Evolutionary conservation across 2,888 invertebrate genomes (phyloP).

Genomic region (Tetrapedia diversipes): DNA sequence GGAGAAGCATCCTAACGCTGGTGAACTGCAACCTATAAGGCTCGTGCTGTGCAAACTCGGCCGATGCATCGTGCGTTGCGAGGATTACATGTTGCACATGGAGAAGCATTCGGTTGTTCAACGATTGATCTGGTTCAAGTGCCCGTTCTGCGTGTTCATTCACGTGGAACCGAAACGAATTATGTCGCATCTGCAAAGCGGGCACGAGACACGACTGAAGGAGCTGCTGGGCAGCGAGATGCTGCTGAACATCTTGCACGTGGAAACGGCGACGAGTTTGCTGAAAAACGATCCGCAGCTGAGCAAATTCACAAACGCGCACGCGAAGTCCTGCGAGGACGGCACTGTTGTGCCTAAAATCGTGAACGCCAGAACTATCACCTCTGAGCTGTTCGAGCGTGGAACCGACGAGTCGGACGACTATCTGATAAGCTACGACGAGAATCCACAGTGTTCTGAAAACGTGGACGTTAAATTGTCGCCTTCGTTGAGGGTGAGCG

Average conservation of each 20-base stretch:
- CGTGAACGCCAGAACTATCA: conserved; percentile 73
- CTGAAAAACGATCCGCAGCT: background rate
- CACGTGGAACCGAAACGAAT: conserved; percentile 55
- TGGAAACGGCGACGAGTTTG: background rate
- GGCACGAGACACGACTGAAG: conserved; percentile 63
- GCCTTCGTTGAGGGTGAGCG: background rate
- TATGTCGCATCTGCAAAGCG: conserved; percentile 66
- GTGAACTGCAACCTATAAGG: conserved; percentile 47
- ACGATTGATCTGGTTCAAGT: conserved; percentile 70
- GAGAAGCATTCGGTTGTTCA: conserved; percentile 68
- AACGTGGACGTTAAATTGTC: background rate
- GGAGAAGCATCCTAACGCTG: conserved; percentile 58
- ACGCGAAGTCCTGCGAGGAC: conserved; percentile 13
- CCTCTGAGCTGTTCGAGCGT: conserved; percentile 72
- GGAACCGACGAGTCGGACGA: conserved; percentile 51
- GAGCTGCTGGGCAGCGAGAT: conserved; percentile 63
- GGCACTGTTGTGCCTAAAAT: conserved; percentile 70
- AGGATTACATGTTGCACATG: conserved; percentile 71
- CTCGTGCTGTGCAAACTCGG: conserved; percentile 67
- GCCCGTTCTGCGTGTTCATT: conserved; percentile 71
- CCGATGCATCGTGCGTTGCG: conserved; percentile 68
- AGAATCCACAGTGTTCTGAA: background rate
- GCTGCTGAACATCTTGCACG: conserved; percentile 37
- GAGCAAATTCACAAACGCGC: conserved; percentile 9
- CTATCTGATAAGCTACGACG: background rate